Conservation (phyloP, 2,113 vertebrate genomes). For the Megalops atlanticus region DNA sequence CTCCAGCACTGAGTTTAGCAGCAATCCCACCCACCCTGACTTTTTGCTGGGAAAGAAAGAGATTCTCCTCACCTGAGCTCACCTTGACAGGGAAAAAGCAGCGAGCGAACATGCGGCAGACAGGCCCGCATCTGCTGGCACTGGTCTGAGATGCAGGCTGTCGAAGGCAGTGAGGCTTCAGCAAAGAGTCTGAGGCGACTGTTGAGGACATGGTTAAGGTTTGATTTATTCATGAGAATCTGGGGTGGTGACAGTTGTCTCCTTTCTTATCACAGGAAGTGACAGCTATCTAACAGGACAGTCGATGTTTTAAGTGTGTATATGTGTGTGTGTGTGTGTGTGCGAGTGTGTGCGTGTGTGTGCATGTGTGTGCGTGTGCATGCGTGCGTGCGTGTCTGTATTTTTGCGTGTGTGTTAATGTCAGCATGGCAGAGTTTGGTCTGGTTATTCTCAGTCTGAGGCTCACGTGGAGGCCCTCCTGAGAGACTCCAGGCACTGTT, state of each 20-base stretch:
- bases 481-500: too few relatives aligned
- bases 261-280: slow-evolving; percentile 5
- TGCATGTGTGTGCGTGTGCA: neutral
- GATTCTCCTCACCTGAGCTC: neutral
- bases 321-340: neutral
- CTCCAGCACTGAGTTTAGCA: neutral
- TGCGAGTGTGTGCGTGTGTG: neutral
- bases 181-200: neutral
- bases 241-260: slow-evolving; percentile 21
- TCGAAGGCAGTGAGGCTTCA: neutral
- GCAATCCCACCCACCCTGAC: too few relatives aligned
- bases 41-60: neutral
- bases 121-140: neutral
- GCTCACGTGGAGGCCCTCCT: too few relatives aligned
- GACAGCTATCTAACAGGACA: slow-evolving; percentile 21
- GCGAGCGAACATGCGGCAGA: neutral
- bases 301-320: neutral
- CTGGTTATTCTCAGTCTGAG: too few relatives aligned
- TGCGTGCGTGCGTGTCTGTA: neutral
- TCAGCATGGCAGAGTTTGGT: too few relatives aligned
- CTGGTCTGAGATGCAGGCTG: neutral
- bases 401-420: neutral
- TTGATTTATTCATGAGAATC: slow-evolving; percentile 30
- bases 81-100: neutral
- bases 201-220: slow-evolving; percentile 24